Evolutionary conservation across 2,113 vertebrate genomes (phyloP), one percentile per base, ranked within the genome.

Genomic region (Lepus timidus): DNA sequence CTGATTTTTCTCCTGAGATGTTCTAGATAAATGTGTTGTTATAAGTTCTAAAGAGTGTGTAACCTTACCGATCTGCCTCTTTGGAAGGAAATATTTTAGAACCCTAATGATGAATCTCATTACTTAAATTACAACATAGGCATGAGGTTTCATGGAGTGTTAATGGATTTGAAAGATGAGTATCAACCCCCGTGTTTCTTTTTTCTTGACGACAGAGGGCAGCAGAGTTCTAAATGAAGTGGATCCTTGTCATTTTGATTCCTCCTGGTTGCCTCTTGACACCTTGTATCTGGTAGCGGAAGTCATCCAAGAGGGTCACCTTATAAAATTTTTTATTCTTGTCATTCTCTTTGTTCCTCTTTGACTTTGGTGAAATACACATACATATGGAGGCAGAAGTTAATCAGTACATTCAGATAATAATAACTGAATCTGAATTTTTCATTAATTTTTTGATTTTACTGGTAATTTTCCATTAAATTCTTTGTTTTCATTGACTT

Each of bases 81-180:
- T 85, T 76, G 84, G 74, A 94, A 92, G 33, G 80, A 12, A 90
- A 90, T 76, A 58, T n/a, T 85, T 91, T 89, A 88, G 85, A 31
- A 82, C 33, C 13, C n/a, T 61, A 74, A 27, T 73, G 61, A 75
- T 75, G 39, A 86, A 19, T 39, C 61, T 1, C 64, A n/a, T 44
- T 29, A 58, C 44, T 83, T 93, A 91, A 73, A 1, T 51, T 65
- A 44, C 2, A 71, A 44, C 25, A 58, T 68, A 73, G 20, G 1
- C n/a, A 6, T 49, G 16, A 29, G 27, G 64, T 71, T 90, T 83
- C 33, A 2, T 49, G 33, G 75, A 73, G 19, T 36, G 76, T 0
- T 29, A 86, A 12, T 36, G 8, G 12, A 36, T 81, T 86, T 89
- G 93, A 74, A 68, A 82, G 78, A 23, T 27, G 8, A 51, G 3